These are phyloP conservation scores for Bombus soroeensis DNA, from an alignment of 1,140 invertebrate species.

Conservation along the genomic window DNA sequence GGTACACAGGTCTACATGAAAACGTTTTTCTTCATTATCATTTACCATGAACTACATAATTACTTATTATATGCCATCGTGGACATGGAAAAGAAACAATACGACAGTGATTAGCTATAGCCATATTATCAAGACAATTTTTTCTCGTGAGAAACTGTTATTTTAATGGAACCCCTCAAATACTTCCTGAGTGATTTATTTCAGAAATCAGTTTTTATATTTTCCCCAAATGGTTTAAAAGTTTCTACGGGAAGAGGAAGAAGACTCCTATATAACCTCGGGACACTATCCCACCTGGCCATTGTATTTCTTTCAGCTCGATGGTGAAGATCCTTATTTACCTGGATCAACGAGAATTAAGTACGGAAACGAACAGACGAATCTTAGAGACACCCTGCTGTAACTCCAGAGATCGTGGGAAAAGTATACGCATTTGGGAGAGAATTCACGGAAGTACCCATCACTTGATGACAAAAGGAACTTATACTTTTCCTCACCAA, in stretches of 20 bases:
- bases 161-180: background rate
- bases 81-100: too few species aligned
- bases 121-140: too few species aligned
- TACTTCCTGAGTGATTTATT: slow-evolving; percentile 49
- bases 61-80: too few species aligned
- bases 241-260: slow-evolving; percentile 6
- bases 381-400: slow-evolving; percentile 26
- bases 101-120: too few species aligned
- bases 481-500: background rate
- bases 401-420: slow-evolving; percentile 58
- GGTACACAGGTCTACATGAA: too few species aligned
- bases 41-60: too few species aligned
- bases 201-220: slow-evolving; percentile 45
- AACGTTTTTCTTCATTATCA: too few species aligned
- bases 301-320: slow-evolving; percentile 42
- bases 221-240: slow-evolving; percentile 28
- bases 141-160: slow-evolving; percentile 32
- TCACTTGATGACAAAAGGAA: background rate
- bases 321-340: slow-evolving; percentile 57
- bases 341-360: slow-evolving; percentile 60
- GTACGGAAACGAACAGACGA: slow-evolving; percentile 41
- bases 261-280: slow-evolving; percentile 11
- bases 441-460: slow-evolving; percentile 37
- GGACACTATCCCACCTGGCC: slow-evolving; percentile 51
- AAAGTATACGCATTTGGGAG: slow-evolving; percentile 30